These are phyloP conservation scores for Drosophila quinaria DNA, from an alignment of 2,888 invertebrate genomes.

Conservation along the genomic window DNA sequence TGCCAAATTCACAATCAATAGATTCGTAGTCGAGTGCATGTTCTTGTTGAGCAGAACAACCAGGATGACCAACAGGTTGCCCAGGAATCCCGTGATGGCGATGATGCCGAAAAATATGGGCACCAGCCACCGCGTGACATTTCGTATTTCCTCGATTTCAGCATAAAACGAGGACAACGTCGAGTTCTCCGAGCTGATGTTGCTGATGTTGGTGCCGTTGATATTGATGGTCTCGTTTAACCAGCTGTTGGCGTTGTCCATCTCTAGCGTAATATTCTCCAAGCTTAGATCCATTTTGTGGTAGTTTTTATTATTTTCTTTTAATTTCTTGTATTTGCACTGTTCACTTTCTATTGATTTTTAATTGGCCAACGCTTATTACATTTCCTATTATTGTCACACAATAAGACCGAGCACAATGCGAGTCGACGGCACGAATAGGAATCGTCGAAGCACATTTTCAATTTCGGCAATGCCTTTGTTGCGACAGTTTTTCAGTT, in stretches of 20 bases:
- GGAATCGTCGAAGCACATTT: slow-evolving; percentile 38
- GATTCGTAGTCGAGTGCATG: slow-evolving; percentile 97
- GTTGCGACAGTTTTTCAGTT: slow-evolving; percentile 25
- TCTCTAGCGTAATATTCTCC: slow-evolving; percentile 31
- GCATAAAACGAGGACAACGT: slow-evolving; percentile 1
- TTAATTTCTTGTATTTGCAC: neutral
- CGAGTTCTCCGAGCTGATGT: slow-evolving; percentile 18
- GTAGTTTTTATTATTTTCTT: neutral
- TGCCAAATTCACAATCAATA: slow-evolving; percentile 96
- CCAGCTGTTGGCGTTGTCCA: slow-evolving; percentile 3
- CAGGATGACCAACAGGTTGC: slow-evolving; percentile 94
- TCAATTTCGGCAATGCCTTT: slow-evolving; percentile 31
- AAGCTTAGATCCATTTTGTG: slow-evolving; percentile 27
- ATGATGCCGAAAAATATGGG: slow-evolving; percentile 94
- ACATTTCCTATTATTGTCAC: slow-evolving; percentile 49
- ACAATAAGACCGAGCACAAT: slow-evolving; percentile 31
- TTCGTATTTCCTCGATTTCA: slow-evolving; percentile 46
- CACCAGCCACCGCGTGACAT: slow-evolving; percentile 87
- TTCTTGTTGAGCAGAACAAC: slow-evolving; percentile 95
- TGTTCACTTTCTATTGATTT: slow-evolving; percentile 35
- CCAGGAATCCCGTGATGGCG: slow-evolving; percentile 93
- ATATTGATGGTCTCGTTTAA: slow-evolving; percentile 1
- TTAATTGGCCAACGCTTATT: slow-evolving; percentile 37
- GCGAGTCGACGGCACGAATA: slow-evolving; percentile 7
- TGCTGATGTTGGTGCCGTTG: slow-evolving; percentile 7